Base-by-base conservation (phyloP, 2,888 invertebrate species). In the Spisula solida region DNA sequence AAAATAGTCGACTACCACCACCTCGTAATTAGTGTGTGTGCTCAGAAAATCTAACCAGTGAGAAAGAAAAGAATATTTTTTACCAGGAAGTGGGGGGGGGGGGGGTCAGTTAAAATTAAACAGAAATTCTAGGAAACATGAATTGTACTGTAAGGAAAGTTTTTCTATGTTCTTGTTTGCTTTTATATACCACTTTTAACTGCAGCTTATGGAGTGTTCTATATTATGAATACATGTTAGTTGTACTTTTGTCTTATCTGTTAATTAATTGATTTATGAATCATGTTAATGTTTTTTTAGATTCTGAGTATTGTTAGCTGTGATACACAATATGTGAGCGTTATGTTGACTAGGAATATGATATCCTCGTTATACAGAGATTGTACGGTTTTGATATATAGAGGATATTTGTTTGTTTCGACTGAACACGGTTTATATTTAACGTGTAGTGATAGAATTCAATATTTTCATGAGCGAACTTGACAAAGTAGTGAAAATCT, bases 221-320 rank as follows among this genome's bases (percentile, higher is more conserved):
- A 31, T 18, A 41, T 2, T 41, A 75, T 75, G 75, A 75, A 34
- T 31, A 75, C 34, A 14, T 70, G 70, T 31, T 70, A 31, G 70
- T 70, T 31, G 10, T 70, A 8, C n/a, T 60, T 20, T 60, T 60
- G 70, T 70, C 31, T 70, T 70, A 70, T 31, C 31, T 70, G 31
- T 70, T 29, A 6, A 31, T 2, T 70, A n/a, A 70, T 70, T 70
- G 70, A 31, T n/a, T 70, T 6, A 70, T 75, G 16, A 31, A 75
- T 75, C 75, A 75, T 75, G 34, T 75, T 34, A 34, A 75, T 75
- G 34, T 34, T 34, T 75, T 41, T 75, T 14, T 75, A 75, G 75
- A 75, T 75, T 75, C 29, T 34, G 31, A 75, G 75, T 75, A 75
- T 75, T 75, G 75, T 75, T 75, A 75, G 75, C 75, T 75, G 75